phyloP scores from a whole-genome alignment of 2,797 vertebrate species.

The Poeciliopsis turneri region DNA sequence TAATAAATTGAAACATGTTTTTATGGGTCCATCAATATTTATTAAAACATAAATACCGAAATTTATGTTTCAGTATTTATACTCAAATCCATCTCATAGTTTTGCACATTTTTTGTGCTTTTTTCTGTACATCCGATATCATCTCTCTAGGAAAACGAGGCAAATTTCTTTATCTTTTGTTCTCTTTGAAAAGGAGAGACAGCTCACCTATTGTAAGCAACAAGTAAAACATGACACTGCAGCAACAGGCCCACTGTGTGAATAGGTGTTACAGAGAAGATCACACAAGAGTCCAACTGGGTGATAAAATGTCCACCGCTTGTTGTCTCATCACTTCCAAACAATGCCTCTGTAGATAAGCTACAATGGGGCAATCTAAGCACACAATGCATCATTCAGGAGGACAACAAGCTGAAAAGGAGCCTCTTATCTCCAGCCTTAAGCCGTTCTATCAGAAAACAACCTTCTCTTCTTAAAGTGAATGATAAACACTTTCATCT shows the following conservation, averaged over 20 bases:
- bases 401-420: neutral
- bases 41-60: neutral
- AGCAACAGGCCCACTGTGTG: neutral
- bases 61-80: neutral
- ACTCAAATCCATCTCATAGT: neutral
- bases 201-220: neutral
- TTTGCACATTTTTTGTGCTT: neutral
- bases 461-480: neutral
- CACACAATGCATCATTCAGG: constrained; percentile 5
- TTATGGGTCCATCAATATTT: neutral
- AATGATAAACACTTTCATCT: neutral
- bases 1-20: neutral
- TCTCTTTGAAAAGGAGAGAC: neutral
- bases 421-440: constrained; percentile 6
- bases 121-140: neutral
- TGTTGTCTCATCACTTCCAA: constrained; percentile 10
- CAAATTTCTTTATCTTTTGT: neutral
- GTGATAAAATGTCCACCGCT: constrained; percentile 4
- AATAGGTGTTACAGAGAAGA: constrained; percentile 13
- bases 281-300: neutral
- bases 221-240: neutral
- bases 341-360: constrained; percentile 21
- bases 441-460: constrained; percentile 1
- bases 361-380: constrained; percentile 1
- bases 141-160: neutral